Evolutionary conservation across 1,140 invertebrate species (phyloP).

Genomic region (Drosophila rufa): DNA sequence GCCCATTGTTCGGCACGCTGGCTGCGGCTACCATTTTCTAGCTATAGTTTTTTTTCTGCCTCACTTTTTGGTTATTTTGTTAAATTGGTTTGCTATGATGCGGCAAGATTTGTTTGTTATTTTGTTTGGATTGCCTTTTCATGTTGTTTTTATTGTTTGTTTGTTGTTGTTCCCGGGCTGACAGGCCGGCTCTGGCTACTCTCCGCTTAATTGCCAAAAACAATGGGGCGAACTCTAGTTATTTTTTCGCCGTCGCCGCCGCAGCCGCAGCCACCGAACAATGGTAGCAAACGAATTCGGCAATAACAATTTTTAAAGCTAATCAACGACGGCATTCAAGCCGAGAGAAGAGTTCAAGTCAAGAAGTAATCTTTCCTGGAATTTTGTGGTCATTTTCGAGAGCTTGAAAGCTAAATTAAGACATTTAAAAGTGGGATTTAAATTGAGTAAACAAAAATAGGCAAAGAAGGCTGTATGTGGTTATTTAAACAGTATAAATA

Average conservation of each 20-base stretch:
- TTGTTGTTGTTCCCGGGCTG: constrained; percentile 21
- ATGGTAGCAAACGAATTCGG: constrained; percentile 48
- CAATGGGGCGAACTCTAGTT: constrained; percentile 27
- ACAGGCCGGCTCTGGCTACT: constrained; percentile 20
- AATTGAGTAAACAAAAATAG: too few species aligned
- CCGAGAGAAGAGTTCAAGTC: not conserved
- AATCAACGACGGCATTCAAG: constrained; percentile 57
- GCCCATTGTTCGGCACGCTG: constrained; percentile 36
- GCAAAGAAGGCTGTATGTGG: too few species aligned
- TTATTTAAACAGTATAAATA: too few species aligned
- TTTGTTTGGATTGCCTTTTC: constrained; percentile 46
- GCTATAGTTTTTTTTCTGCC: constrained; percentile 7
- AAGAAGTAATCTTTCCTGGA: constrained; percentile 13
- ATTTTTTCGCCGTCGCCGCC: not conserved
- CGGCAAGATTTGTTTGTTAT: constrained; percentile 56
- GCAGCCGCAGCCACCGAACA: constrained; percentile 18
- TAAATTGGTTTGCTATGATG: constrained; percentile 70
- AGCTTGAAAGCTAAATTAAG: not conserved
- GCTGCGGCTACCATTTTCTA: constrained; percentile 28
- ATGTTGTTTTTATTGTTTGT: constrained; percentile 44
- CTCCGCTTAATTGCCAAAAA: constrained; percentile 63
- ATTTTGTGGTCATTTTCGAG: not conserved
- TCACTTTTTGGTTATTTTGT: constrained; percentile 35
- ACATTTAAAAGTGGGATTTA: not conserved
- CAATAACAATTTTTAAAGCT: constrained; percentile 55